Base-by-base conservation (phyloP, 1,140 invertebrate species). In the Oncopeltus fasciatus region DNA sequence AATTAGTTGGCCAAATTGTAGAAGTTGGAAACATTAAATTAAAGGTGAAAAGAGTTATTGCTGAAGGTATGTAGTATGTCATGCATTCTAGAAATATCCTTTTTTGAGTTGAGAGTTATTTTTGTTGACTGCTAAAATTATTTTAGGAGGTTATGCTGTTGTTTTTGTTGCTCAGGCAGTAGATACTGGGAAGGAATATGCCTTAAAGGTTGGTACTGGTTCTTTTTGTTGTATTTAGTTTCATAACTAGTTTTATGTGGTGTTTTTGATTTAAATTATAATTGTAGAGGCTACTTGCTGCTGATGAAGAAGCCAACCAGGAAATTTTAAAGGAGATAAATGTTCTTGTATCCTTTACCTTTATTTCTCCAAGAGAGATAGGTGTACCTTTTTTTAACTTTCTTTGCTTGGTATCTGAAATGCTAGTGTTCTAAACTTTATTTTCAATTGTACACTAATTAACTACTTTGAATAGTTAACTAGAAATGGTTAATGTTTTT, bases 121-220 rank as follows among this genome's bases (percentile, higher is more conserved):
- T 49, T 62, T 14, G 4, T 28, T 43, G 12, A 70, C 58, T 57
- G 62, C 59, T 62, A 68, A 47, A 64, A 51, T 64, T 62, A 74
- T 82, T 77, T 67, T 74, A 95, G 92, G 92, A 81, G 92, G 92
- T 68, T 95, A 90, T 83, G 91, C 90, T 56, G 87, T 92, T 79
- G 92, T 96, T 57, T 96, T 88, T 80, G 85, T 91, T 64, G 92
- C 89, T 66, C 90, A 94, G 81, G 91, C 95, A 80, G 73, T 87
- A 61, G 80, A 83, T 61, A 83, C 81, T 66, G 88, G 88, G 61
- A 90, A 89, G 67, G 89, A 94, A 70, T 95, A 91, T 81, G 92
- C 92, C 68, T 78, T 95, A 64, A 92, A 92, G 75, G 83, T 84
- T 69, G 12, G n/a, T 53, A 31, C 26, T n/a, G 16, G 9, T 24